Percentiles rank a stretch among this genome's conserved stretches.
Evolutionary conservation across 2,888 invertebrate species (phyloP).

Genomic region (Flexamia atlantica): DNA sequence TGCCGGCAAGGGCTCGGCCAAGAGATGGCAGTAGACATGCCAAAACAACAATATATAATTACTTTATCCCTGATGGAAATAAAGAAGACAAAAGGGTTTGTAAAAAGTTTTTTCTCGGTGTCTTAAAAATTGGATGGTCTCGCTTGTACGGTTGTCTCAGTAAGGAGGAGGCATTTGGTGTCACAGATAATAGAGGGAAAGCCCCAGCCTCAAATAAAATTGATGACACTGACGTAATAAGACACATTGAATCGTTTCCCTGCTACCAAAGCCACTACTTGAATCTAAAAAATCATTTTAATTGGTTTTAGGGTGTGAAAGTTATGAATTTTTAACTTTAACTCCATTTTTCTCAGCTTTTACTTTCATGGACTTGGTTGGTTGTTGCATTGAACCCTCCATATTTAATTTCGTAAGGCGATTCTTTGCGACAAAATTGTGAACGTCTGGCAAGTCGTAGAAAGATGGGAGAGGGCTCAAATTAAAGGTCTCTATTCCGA

Average conservation of each 20-base stretch:
- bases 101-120: slow-evolving; percentile 5
- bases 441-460: no score
- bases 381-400: no score
- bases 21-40: slow-evolving; percentile 23
- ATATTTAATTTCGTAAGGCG: no score
- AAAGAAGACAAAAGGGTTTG: slow-evolving; percentile 42
- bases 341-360: no score
- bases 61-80: slow-evolving; percentile 41
- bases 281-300: no score
- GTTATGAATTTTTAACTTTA: no score
- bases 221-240: slow-evolving; percentile 35
- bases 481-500: no score
- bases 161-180: slow-evolving; percentile 4
- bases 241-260: slow-evolving; percentile 3
- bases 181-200: slow-evolving; percentile 7
- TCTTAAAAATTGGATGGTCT: slow-evolving; percentile 39
- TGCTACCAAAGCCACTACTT: no score
- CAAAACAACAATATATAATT: slow-evolving; percentile 27
- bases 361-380: no score
- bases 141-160: slow-evolving; percentile 11
- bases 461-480: no score
- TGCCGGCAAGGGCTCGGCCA: slow-evolving; percentile 28
- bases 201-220: not conserved
- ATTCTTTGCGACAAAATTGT: no score
- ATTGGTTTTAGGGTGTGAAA: no score